These are phyloP conservation scores for Gortyna flavago DNA, from an alignment of 2,888 invertebrate genomes.

Conservation along the genomic window DNA sequence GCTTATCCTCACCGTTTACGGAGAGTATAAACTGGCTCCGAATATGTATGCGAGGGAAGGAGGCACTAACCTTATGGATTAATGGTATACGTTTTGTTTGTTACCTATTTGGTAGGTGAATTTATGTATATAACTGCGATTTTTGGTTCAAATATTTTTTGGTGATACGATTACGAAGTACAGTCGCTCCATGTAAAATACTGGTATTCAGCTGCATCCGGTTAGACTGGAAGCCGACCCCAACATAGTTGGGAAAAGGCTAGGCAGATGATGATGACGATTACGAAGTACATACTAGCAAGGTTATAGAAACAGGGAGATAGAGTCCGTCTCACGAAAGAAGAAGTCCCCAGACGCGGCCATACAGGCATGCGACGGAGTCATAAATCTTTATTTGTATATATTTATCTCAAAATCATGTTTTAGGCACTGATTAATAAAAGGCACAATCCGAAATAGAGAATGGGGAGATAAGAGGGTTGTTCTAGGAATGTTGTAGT, in stretches of 20 bases:
- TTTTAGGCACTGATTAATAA: background rate
- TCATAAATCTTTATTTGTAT: background rate
- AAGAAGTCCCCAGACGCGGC: background rate
- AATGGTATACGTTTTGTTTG: slow-evolving; percentile 41
- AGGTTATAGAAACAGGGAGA: background rate
- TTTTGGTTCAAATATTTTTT: slow-evolving; percentile 8
- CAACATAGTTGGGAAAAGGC: too few species aligned
- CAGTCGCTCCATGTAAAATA: too few species aligned
- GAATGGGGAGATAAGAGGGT: background rate
- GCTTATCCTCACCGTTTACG: slow-evolving; percentile 61
- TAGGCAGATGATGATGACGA: too few species aligned
- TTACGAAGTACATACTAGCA: background rate
- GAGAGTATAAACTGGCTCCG: slow-evolving; percentile 50
- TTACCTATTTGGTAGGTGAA: slow-evolving; percentile 19
- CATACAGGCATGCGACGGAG: background rate
- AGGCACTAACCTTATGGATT: slow-evolving; percentile 35
- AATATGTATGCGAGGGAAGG: slow-evolving; percentile 54
- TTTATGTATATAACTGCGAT: slow-evolving; percentile 1
- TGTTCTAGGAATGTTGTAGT: background rate
- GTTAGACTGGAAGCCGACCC: too few species aligned
- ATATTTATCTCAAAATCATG: background rate
- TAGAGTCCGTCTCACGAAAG: background rate
- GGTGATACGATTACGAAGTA: background rate
- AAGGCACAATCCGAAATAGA: background rate
- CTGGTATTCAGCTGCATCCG: too few species aligned